Conservation (phyloP, 1,140 invertebrate species). For the Drosophila funebris region DNA sequence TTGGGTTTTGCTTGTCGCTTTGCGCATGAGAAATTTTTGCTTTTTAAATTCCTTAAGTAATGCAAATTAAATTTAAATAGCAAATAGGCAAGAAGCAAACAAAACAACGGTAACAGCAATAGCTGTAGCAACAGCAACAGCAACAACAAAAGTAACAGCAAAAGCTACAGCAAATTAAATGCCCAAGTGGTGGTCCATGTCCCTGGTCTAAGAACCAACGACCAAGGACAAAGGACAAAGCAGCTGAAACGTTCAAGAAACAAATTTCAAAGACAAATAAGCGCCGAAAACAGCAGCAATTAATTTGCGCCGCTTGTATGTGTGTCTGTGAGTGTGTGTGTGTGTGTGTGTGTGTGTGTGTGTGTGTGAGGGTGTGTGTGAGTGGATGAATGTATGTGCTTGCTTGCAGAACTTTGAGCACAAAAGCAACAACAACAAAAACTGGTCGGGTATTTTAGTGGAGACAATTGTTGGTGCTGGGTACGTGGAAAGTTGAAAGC, state of each 20-base stretch:
- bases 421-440: slow-evolving; percentile 18
- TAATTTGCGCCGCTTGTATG: slow-evolving; percentile 72
- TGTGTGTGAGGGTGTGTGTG: too few relatives aligned
- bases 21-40: slow-evolving; percentile 76
- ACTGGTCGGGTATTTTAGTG: slow-evolving; percentile 42
- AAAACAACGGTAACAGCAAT: slow-evolving; percentile 45
- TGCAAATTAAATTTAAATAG: slow-evolving; percentile 83
- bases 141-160: slow-evolving; percentile 6
- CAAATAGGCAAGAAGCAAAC: slow-evolving; percentile 74
- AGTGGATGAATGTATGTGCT: slow-evolving; percentile 10
- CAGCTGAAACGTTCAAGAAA: slow-evolving; percentile 53
- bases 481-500: slow-evolving; percentile 49
- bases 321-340: slow-evolving; percentile 12
- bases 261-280: slow-evolving; percentile 83
- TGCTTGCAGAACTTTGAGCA: slow-evolving; percentile 43
- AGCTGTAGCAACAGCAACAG: slow-evolving; percentile 1
- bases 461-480: slow-evolving; percentile 61
- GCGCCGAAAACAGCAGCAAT: slow-evolving; percentile 81
- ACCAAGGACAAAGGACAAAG: slow-evolving; percentile 12
- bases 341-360: neutral
- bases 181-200: slow-evolving; percentile 52
- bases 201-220: slow-evolving; percentile 27
- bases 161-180: slow-evolving; percentile 48
- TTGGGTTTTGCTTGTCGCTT: slow-evolving; percentile 43
- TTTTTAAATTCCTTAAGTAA: slow-evolving; percentile 82